phyloP scores from a whole-genome alignment of 1,140 invertebrate species.

The Atta cephalotes region DNA sequence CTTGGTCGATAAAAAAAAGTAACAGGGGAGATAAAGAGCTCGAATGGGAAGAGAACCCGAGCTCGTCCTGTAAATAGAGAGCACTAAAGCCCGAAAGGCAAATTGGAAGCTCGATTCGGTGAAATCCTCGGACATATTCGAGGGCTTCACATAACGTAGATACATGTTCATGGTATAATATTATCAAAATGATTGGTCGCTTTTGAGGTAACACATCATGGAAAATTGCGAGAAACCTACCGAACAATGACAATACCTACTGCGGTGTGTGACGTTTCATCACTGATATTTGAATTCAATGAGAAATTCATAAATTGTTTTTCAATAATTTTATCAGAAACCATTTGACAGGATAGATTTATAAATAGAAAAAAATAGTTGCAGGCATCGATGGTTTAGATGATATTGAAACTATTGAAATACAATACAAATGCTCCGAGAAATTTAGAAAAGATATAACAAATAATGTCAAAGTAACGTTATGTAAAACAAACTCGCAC shows the following conservation, averaged over 20 bases:
- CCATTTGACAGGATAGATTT: background rate
- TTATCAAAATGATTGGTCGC: constrained; percentile 16
- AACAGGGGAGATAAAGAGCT: constrained; percentile 15
- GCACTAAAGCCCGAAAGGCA: constrained; percentile 1
- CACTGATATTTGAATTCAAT: background rate
- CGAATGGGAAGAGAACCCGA: constrained; percentile 12
- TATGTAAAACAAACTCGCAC: background rate
- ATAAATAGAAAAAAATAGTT: background rate
- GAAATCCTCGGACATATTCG: constrained; percentile 2
- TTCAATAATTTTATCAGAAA: too few species aligned
- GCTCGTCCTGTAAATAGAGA: constrained; percentile 10
- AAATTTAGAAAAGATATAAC: background rate
- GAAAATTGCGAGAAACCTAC: background rate
- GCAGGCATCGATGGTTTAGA: background rate
- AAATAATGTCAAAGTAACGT: background rate
- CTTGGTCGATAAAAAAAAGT: constrained; percentile 22
- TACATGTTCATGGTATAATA: constrained; percentile 17
- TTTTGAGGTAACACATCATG: constrained; percentile 31
- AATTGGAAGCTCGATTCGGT: constrained; percentile 24
- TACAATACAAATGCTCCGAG: background rate
- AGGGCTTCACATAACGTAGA: constrained; percentile 10
- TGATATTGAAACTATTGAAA: background rate
- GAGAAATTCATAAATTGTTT: background rate
- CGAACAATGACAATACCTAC: background rate
- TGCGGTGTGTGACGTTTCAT: background rate